Conservation (phyloP, 2,113 vertebrate species). For the Cariama cristata region DNA sequence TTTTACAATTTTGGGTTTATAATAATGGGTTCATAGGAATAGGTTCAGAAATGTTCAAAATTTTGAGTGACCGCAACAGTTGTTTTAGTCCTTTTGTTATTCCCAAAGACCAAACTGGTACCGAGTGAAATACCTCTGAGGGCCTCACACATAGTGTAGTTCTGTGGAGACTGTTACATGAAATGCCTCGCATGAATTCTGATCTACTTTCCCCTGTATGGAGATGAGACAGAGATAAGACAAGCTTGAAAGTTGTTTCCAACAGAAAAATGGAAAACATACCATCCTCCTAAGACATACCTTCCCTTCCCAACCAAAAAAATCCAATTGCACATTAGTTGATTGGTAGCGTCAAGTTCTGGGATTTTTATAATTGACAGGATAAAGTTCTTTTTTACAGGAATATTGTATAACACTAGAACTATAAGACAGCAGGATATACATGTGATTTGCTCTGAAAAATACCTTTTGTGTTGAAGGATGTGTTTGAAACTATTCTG, state of each 20-base stretch:
- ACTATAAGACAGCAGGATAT: not conserved
- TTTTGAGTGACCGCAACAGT: not conserved
- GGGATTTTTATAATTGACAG: not conserved
- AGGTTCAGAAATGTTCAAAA: not conserved
- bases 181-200: not conserved
- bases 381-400: not conserved
- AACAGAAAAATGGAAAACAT: not conserved
- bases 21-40: not conserved
- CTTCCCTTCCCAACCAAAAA: not conserved
- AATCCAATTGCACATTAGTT: not conserved
- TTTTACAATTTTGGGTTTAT: not conserved
- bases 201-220: not conserved
- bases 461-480: not conserved
- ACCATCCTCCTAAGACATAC: not conserved
- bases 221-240: not conserved
- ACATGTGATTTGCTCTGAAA: not conserved
- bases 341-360: not conserved
- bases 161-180: not conserved
- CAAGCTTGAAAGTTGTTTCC: not conserved
- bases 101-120: not conserved
- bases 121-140: not conserved
- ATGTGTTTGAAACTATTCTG: not conserved
- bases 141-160: not conserved
- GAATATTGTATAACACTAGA: not conserved
- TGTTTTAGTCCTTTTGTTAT: not conserved